A percentile compares a stretch with the other conserved stretches of the same genome.
These are phyloP conservation scores for Micropoecilia bifurca DNA, from an alignment of 2,797 vertebrate genomes.

Conservation along the genomic window DNA sequence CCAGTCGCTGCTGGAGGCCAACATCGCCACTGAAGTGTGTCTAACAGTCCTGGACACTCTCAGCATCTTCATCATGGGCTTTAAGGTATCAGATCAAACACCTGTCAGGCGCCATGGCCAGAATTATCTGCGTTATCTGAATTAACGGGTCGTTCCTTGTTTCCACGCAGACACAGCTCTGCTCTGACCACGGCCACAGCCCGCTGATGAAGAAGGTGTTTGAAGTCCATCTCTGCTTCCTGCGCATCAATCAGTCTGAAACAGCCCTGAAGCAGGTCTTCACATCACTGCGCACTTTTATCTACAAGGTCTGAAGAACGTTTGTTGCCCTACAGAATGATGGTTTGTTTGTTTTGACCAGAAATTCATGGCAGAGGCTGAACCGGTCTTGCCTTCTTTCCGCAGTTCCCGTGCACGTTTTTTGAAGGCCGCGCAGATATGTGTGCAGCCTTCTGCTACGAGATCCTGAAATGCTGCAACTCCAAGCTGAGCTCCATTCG, in stretches of 20 bases:
- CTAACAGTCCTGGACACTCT: slow-evolving; percentile 95
- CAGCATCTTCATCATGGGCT: slow-evolving; percentile 93
- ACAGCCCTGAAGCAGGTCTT: slow-evolving; percentile 95
- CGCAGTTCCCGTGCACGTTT: slow-evolving; percentile 94
- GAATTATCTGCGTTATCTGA: not conserved
- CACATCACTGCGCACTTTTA: slow-evolving; percentile 91
- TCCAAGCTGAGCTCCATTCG: slow-evolving; percentile 96
- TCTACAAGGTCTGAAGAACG: slow-evolving; percentile 89
- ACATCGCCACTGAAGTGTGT: slow-evolving; percentile 96
- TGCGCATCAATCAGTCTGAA: slow-evolving; percentile 97
- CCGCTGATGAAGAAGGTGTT: slow-evolving; percentile 99
- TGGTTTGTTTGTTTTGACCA: not conserved
- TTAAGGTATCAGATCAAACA: slow-evolving; percentile 85
- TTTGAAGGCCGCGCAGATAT: slow-evolving; percentile 97
- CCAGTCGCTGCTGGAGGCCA: slow-evolving; percentile 95
- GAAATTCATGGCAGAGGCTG: not conserved
- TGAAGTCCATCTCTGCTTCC: slow-evolving; percentile 94
- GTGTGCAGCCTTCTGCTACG: slow-evolving; percentile 96
- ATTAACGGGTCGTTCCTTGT: not conserved
- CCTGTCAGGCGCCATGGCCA: not conserved
- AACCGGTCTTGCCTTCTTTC: not conserved
- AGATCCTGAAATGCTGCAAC: slow-evolving; percentile 97
- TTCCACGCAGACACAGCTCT: slow-evolving; percentile 88
- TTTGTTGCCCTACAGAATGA: not conserved
- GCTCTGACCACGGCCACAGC: slow-evolving; percentile 93